Base-by-base conservation (phyloP, 2,888 invertebrate species). In the Antheraea yamamai region DNA sequence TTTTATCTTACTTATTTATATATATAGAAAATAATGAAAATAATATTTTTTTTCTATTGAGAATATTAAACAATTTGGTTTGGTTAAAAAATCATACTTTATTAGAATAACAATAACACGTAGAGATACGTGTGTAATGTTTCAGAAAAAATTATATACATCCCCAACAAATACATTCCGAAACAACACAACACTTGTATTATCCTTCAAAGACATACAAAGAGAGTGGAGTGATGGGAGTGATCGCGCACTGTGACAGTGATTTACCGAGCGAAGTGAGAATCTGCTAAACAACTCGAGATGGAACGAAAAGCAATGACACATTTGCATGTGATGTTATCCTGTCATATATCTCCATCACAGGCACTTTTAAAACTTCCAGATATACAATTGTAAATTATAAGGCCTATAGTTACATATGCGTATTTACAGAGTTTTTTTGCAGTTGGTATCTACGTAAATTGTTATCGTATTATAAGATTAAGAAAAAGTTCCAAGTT, bases 341-440 rank as follows among this genome's bases (percentile, higher is more conserved):
- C 79, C 79, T 78, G 79, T 83, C 83, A 84, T 85, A 85, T 85
- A 85, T 85, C 82, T 83, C 81, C 81, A 84, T 82, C 83, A 82
- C 79, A 78, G 75, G 75, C 18, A 55, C 55, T 58, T n/a, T 23
- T 12, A 61, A 61, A 61, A 61, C 23, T 23, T 61, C n/a, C 23
- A 23, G n/a, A 12, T 61, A 61, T 23, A 61, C 8, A 7, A 23
- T 4, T n/a, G 61, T 61, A n/a, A 61, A 61, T 61, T 23, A 1
- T 61, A 23, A n/a, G 23, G 61, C n/a, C 55, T 20, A 55, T 14
- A 58, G 20, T 58, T 20, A n/a, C n/a, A n/a, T 6, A n/a, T n/a
- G n/a, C 20, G n/a, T n/a, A 58, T 58, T 58, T 58, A n/a, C 2
- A 8, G n/a, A n/a, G 20, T 1, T n/a, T 58, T 58, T 20, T n/a